Percentiles rank a stretch among this genome's conserved stretches.
Conservation (phyloP, 2,113 vertebrate species). For the Semnornis frantzii region DNA sequence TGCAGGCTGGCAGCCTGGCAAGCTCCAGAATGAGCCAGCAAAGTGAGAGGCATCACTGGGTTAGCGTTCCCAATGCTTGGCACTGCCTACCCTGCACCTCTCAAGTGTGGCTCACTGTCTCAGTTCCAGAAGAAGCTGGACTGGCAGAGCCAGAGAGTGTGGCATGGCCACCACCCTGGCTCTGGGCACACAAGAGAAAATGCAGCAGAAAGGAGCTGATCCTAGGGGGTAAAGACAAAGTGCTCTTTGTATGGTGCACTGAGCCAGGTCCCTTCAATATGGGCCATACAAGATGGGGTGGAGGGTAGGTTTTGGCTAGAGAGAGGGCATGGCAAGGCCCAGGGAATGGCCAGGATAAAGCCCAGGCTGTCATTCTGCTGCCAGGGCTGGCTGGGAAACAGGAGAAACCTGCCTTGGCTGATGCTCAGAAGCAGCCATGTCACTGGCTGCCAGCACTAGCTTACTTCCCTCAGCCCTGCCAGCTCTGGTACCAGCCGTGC, state of each 20-base stretch:
- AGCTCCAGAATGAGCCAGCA: background rate
- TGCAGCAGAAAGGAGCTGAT: background rate
- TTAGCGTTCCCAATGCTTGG: accelerated
- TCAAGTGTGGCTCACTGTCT: background rate
- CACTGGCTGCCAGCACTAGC: background rate
- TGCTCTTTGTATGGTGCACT: background rate
- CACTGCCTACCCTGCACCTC: background rate
- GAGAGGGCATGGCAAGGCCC: accelerated
- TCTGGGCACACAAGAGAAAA: background rate
- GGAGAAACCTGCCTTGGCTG: slow-evolving; percentile 4
- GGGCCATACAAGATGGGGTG: accelerated
- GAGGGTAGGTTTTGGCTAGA: background rate
- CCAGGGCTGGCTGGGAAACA: background rate
- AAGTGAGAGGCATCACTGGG: accelerated
- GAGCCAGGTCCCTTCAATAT: background rate
- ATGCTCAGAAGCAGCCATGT: background rate
- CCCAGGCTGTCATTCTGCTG: background rate
- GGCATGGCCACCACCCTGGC: background rate
- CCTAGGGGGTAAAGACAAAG: background rate
- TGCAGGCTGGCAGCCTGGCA: accelerated
- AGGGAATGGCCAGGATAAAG: accelerated
- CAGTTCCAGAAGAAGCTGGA: background rate
- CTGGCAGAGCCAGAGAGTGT: background rate
- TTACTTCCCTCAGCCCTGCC: background rate
- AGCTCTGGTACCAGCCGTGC: background rate